Conservation (phyloP, 2,888 invertebrate genomes). For the Artemia sinica region DNA sequence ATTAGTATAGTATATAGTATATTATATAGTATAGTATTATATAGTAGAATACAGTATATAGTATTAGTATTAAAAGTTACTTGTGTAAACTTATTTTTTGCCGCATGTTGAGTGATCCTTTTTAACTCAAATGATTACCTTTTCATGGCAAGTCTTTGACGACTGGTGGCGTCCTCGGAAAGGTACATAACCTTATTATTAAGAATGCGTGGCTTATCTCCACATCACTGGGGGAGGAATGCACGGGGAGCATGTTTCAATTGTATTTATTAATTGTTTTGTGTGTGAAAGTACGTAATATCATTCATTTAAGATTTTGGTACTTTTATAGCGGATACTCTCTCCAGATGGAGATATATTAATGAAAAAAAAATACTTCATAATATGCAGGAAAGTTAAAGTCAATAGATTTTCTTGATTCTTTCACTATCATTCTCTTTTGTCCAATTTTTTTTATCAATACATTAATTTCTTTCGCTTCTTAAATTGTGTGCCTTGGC, state of each 20-base stretch:
- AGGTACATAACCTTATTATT: conserved; percentile 47
- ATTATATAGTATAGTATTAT: too few relatives aligned
- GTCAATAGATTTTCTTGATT: conserved; percentile 18
- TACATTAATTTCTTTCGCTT: too few relatives aligned
- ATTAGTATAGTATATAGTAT: too few relatives aligned
- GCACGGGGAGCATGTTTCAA: conserved; percentile 9
- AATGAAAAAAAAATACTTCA: neutral
- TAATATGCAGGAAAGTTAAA: neutral
- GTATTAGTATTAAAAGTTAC: too few relatives aligned
- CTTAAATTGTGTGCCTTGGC: too few relatives aligned
- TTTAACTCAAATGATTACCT: neutral
- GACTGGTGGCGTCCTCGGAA: conserved; percentile 93
- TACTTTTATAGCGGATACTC: neutral
- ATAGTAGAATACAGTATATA: too few relatives aligned
- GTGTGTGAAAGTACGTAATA: neutral
- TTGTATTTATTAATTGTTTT: conserved; percentile 12
- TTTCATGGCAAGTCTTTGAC: conserved; percentile 33
- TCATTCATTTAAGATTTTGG: neutral
- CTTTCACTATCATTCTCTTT: conserved; percentile 18
- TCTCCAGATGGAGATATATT: neutral
- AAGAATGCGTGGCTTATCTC: conserved; percentile 7
- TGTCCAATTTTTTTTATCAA: conserved; percentile 3
- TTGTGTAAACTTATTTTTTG: too few relatives aligned
- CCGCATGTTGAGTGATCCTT: too few relatives aligned
- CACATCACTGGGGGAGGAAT: conserved; percentile 1